These are phyloP conservation scores for Scomber scombrus DNA, from an alignment of 2,113 vertebrate genomes.

Conservation along the genomic window DNA sequence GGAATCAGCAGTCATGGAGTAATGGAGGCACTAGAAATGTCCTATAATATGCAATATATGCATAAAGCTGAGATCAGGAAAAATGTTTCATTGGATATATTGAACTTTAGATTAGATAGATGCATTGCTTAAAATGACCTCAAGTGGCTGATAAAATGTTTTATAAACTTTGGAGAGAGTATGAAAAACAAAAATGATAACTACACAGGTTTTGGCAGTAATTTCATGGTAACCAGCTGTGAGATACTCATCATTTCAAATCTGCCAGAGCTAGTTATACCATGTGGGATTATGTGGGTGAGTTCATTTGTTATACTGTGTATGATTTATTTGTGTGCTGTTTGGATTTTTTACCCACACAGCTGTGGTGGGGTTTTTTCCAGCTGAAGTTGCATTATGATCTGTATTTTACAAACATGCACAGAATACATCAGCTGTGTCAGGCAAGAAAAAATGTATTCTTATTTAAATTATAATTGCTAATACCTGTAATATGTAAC, in stretches of 20 bases:
- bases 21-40: background rate
- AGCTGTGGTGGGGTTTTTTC: background rate
- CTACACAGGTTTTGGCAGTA: background rate
- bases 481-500: background rate
- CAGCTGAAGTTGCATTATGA: background rate
- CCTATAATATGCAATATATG: background rate
- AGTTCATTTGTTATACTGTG: background rate
- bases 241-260: background rate
- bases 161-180: background rate
- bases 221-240: background rate
- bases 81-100: conserved; percentile 1
- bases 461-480: background rate
- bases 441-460: background rate
- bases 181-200: background rate
- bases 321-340: background rate
- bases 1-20: conserved; percentile 4
- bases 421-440: conserved; percentile 1
- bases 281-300: background rate
- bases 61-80: too few species aligned
- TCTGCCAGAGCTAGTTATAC: background rate
- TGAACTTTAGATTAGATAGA: background rate
- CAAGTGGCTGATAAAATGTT: background rate
- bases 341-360: background rate
- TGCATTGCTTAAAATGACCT: background rate
- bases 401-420: background rate